These are phyloP conservation scores for Anthoscopus minutus DNA, from an alignment of 2,113 vertebrate species.

Conservation along the genomic window DNA sequence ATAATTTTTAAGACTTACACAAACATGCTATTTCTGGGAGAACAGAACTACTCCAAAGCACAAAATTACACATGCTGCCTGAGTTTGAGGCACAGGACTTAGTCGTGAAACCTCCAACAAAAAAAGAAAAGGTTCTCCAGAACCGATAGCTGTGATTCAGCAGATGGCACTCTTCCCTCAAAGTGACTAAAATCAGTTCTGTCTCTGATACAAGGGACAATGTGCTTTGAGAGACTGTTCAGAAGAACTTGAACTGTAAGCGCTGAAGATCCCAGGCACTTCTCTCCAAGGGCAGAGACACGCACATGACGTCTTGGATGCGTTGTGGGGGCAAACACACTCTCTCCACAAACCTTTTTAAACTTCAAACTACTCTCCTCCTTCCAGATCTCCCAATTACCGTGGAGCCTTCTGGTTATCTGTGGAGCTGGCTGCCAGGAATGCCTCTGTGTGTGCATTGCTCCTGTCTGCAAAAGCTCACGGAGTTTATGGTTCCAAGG, in stretches of 20 bases:
- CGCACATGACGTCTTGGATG: accelerated
- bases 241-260: not conserved
- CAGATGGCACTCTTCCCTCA: constrained; percentile 57
- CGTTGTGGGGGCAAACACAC: not conserved
- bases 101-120: not conserved
- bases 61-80: not conserved
- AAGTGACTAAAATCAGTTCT: not conserved
- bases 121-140: not conserved
- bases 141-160: constrained; percentile 23
- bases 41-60: not conserved
- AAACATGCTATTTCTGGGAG: not conserved
- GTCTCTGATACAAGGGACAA: not conserved
- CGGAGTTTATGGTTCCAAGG: not conserved
- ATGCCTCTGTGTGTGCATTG: not conserved
- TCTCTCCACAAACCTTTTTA: not conserved
- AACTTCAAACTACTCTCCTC: not conserved
- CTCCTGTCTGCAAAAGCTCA: not conserved
- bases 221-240: not conserved
- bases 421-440: not conserved
- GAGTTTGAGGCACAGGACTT: not conserved
- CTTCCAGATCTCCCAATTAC: not conserved
- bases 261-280: not conserved
- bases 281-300: not conserved
- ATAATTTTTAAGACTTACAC: not conserved
- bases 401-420: not conserved